Evolutionary conservation across 2,888 invertebrate species (phyloP), one percentile per base, ranked within the genome.

Genomic region (Oscheius sp.): DNA sequence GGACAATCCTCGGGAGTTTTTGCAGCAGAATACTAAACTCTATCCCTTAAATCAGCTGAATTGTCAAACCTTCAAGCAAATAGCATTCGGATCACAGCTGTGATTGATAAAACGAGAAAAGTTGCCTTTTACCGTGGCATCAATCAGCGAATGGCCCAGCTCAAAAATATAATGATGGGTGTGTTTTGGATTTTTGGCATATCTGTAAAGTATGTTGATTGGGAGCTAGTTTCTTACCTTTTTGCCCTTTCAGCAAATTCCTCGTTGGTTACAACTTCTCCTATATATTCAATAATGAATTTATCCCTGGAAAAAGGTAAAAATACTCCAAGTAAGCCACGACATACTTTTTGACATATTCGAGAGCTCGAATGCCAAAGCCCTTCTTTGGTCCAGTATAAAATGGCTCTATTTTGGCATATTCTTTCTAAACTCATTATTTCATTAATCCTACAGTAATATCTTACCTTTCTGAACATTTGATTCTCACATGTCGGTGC

Each of bases 221-320:
- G 6, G 3, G 12, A 25, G 17, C n/a, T 52, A 39, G 5, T 10
- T 15, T 23, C 34, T 3, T 27, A 78, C 64, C 67, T 75, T 10
- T 55, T 31, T 12, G 66, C 73, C 34, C 78, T 46, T 17, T 72
- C 70, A 29, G 66, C 69, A 25, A 72, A 76, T 15, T 74, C 72
- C 31, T 78, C 74, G 5, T 69, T 39, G 31, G 74, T 74, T n/a
- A 75, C 45, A 0, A 99, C 95, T 89, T 99, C 98, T 0, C 98
- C 98, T 0, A 98, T 93, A 87, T 98, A 99, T 87, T 99, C 98
- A 91, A 97, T 92, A 53, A 99, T 92, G 88, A 98, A 99, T 84
- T 92, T 92, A 8, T 95, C 96, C 69, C 94, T 94, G 89, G 65
- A 87, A 53, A 34, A n/a, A 42, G 3, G 20, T 45, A 29, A n/a